Conservation (phyloP, 2,113 vertebrate genomes). For the Poicephalus gulielmi region DNA sequence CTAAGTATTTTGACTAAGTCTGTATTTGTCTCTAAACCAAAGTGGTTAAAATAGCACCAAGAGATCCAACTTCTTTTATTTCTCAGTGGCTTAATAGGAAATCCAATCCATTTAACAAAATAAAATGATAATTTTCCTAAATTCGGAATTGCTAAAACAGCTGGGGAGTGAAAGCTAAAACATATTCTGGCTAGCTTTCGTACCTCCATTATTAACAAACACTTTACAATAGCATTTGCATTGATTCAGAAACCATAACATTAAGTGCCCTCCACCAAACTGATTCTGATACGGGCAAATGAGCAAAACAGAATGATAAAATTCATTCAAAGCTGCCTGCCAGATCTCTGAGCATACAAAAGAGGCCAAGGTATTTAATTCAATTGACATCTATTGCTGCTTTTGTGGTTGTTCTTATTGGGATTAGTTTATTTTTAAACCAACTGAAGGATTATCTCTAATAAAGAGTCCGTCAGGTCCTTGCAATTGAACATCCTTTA, state of each 20-base stretch:
- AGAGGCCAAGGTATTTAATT: neutral
- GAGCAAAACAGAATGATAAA: neutral
- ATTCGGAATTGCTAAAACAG: neutral
- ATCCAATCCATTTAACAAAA: neutral
- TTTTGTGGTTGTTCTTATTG: neutral
- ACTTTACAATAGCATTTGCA: neutral
- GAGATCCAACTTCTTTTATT: neutral
- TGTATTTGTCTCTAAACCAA: neutral
- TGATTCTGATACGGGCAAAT: neutral
- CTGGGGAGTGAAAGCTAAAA: neutral
- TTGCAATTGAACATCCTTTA: neutral
- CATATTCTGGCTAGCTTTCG: fast-evolving
- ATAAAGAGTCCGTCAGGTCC: neutral
- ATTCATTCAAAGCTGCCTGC: neutral
- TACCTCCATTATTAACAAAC: neutral
- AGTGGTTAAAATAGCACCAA: neutral
- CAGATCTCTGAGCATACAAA: neutral
- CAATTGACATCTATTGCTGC: neutral
- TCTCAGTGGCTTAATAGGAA: neutral
- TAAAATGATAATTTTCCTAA: neutral
- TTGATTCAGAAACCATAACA: neutral
- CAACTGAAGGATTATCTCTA: neutral
- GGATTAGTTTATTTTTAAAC: neutral
- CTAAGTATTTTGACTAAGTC: neutral
- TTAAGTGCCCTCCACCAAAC: neutral